Evolutionary conservation across 1,140 invertebrate species (phyloP).

Genomic region (Eciton burchellii): DNA sequence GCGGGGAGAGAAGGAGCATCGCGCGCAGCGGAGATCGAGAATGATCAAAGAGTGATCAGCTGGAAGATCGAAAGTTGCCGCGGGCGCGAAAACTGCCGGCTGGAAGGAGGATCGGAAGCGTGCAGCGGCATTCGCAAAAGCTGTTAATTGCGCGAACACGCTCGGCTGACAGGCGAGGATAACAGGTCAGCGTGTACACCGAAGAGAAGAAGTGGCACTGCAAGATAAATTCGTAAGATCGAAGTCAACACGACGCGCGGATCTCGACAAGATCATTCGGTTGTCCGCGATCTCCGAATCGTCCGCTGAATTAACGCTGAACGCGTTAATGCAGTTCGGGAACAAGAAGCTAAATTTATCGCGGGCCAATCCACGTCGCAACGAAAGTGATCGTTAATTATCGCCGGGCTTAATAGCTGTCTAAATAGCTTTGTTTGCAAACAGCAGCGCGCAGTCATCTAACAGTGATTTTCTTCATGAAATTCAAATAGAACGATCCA

Average conservation of each 20-base stretch:
- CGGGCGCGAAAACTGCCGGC: not conserved
- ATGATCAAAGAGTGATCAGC: not conserved
- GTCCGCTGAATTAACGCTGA: too few relatives aligned
- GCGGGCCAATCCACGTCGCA: not conserved
- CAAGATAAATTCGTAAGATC: too few relatives aligned
- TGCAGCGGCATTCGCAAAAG: constrained; percentile 23
- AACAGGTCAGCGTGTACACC: too few relatives aligned
- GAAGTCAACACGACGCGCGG: too few relatives aligned
- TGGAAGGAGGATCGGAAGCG: not conserved
- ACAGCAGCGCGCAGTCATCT: constrained; percentile 35
- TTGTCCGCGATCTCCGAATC: too few relatives aligned
- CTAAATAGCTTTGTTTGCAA: constrained; percentile 60
- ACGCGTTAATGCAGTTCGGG: not conserved
- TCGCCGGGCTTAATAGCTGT: constrained; percentile 15
- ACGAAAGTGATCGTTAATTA: constrained; percentile 61
- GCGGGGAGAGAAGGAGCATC: not conserved
- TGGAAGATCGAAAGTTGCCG: constrained; percentile 66
- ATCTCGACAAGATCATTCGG: too few relatives aligned
- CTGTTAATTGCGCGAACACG: not conserved
- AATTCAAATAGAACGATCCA: constrained; percentile 54
- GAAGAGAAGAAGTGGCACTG: not conserved
- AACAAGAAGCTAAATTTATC: not conserved
- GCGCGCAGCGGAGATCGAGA: not conserved
- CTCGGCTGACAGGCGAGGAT: not conserved
- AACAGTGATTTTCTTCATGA: constrained; percentile 55